A percentile compares a stretch with the other conserved stretches of the same genome.
These are phyloP conservation scores for Sciurus carolinensis DNA, from an alignment of 2,797 vertebrate genomes.

Conservation along the genomic window DNA sequence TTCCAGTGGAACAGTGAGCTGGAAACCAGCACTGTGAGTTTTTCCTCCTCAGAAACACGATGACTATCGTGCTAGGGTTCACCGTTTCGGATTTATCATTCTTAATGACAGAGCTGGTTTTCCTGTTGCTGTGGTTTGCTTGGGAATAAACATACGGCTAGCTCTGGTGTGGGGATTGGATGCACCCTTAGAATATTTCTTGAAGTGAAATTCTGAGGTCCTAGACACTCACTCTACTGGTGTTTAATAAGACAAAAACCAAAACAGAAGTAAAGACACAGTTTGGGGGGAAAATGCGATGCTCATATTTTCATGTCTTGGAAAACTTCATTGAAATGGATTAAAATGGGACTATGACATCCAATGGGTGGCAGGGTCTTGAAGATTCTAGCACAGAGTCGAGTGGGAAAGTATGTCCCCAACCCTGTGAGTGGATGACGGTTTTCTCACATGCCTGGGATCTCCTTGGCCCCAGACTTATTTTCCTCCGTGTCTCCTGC, in stretches of 20 bases:
- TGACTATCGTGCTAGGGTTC: background rate
- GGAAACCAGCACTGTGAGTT: background rate
- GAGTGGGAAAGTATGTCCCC: background rate
- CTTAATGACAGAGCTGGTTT: background rate
- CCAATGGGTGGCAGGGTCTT: background rate
- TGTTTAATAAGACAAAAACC: background rate
- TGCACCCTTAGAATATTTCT: background rate
- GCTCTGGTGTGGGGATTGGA: background rate
- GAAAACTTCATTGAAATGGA: slow-evolving; percentile 38
- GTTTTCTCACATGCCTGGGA: background rate
- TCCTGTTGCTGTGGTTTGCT: background rate
- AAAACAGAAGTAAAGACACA: slow-evolving; percentile 24
- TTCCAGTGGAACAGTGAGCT: background rate
- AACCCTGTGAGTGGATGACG: background rate
- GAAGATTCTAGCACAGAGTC: background rate
- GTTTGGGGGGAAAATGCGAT: background rate
- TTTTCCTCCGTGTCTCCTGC: background rate
- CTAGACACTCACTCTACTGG: background rate
- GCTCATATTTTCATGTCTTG: background rate
- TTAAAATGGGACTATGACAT: background rate
- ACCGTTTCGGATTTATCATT: background rate
- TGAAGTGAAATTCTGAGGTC: slow-evolving; percentile 10
- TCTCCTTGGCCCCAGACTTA: background rate
- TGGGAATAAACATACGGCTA: background rate
- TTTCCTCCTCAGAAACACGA: background rate